A percentile compares a stretch with the other conserved stretches of the same genome.
Evolutionary conservation across 1,140 invertebrate species (phyloP).

Genomic region (Tetramorium simillimum): DNA sequence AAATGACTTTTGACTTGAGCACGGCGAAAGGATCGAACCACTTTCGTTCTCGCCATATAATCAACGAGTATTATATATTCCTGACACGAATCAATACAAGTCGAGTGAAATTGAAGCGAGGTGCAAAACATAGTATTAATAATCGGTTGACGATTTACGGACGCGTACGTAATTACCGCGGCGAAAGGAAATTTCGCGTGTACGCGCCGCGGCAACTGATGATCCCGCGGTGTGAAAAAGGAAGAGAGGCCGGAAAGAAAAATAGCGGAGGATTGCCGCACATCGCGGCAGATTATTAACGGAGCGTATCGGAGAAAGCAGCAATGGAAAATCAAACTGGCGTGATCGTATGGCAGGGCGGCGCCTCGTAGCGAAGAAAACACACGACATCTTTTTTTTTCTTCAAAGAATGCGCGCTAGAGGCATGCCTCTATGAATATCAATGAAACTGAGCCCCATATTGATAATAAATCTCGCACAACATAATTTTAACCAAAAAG

Average conservation of each 20-base stretch:
- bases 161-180: constrained; percentile 40
- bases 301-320: constrained; percentile 84
- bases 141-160: constrained; percentile 11
- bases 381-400: constrained; percentile 16
- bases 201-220: constrained; percentile 52
- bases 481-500: not conserved
- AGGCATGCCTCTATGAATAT: not conserved
- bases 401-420: not conserved
- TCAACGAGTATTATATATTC: not conserved
- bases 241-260: constrained; percentile 67
- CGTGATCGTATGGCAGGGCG: constrained; percentile 29
- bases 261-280: constrained; percentile 66
- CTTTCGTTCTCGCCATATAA: constrained; percentile 29
- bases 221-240: constrained; percentile 73
- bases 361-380: constrained; percentile 65
- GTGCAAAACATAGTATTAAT: constrained; percentile 21
- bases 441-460: not conserved
- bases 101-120: constrained; percentile 32
- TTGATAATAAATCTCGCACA: too few species aligned
- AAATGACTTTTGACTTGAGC: constrained; percentile 21
- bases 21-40: constrained; percentile 25
- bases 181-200: constrained; percentile 79
- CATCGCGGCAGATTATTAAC: constrained; percentile 80
- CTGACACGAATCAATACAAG: not conserved
- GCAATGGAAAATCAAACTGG: constrained; percentile 77